Conservation (phyloP, 2,797 vertebrate species). For the Myotis findleyi region DNA sequence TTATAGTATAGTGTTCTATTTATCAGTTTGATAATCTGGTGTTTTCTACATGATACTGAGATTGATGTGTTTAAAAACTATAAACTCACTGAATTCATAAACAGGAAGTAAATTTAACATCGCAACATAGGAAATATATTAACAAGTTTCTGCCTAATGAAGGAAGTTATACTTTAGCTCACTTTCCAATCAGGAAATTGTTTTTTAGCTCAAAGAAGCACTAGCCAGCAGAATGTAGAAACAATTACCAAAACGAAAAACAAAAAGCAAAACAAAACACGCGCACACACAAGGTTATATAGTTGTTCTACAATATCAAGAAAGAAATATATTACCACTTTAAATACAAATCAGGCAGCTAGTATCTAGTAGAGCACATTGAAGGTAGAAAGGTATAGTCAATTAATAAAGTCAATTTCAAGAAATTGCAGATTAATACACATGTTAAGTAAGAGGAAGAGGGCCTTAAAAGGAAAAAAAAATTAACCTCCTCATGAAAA, state of each 20-base stretch:
- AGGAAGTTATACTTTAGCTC: background rate
- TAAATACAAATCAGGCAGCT: background rate
- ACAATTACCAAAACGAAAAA: background rate
- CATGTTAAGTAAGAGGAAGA: background rate
- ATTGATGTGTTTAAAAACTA: background rate
- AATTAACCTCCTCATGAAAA: background rate
- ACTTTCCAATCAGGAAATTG: background rate
- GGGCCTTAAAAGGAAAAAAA: background rate
- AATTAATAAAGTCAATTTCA: background rate
- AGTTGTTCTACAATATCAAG: background rate
- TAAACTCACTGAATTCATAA: background rate
- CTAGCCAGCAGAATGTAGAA: background rate
- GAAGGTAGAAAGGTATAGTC: background rate
- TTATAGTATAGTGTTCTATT: background rate
- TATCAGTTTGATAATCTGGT: background rate
- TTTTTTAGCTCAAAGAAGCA: background rate
- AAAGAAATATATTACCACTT: background rate
- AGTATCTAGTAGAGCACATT: background rate
- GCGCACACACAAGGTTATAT: background rate
- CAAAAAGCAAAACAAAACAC: background rate
- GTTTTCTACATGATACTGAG: background rate
- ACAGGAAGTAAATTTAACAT: background rate
- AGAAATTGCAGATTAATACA: background rate
- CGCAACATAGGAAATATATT: background rate
- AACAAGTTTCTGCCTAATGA: background rate